Evolutionary conservation across 2,888 invertebrate genomes (phyloP).

Genomic region (Drosophila anceps): DNA sequence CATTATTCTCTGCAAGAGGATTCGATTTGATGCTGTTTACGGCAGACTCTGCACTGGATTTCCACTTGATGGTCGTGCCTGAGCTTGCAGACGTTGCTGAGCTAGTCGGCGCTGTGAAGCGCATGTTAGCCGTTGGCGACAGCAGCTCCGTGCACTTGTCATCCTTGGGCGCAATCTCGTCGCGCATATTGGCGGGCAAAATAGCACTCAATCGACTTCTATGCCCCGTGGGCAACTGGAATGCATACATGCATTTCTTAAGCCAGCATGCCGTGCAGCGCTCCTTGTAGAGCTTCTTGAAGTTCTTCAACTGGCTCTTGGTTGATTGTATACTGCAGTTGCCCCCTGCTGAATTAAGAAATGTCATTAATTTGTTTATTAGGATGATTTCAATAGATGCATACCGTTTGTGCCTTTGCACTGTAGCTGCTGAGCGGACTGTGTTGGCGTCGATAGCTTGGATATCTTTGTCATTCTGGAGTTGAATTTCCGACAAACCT

Average conservation of each 20-base stretch:
- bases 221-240: conserved; percentile 90
- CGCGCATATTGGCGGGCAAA: conserved; percentile 86
- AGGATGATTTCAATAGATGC: background rate
- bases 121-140: conserved; percentile 58
- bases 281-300: conserved; percentile 89
- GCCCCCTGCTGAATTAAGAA: conserved; percentile 85
- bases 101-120: conserved; percentile 43
- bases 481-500: conserved; percentile 94
- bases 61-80: conserved; percentile 73
- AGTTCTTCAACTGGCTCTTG: conserved; percentile 87
- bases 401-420: conserved; percentile 82
- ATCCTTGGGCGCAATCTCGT: conserved; percentile 47
- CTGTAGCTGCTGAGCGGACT: conserved; percentile 83
- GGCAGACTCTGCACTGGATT: conserved; percentile 63
- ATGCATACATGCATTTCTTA: conserved; percentile 92
- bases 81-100: conserved; percentile 31
- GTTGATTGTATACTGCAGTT: conserved; percentile 91
- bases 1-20: conserved; percentile 82
- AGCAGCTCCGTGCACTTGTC: conserved; percentile 63
- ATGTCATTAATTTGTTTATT: background rate
- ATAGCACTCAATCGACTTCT: conserved; percentile 89
- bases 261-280: conserved; percentile 95
- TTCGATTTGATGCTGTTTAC: conserved; percentile 75
- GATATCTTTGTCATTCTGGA: conserved; percentile 88
- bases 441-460: conserved; percentile 44